Percentiles rank a stretch among this genome's conserved stretches.
These are phyloP conservation scores for Oreochromis niloticus DNA, from an alignment of 2,113 vertebrate species.

Conservation along the genomic window DNA sequence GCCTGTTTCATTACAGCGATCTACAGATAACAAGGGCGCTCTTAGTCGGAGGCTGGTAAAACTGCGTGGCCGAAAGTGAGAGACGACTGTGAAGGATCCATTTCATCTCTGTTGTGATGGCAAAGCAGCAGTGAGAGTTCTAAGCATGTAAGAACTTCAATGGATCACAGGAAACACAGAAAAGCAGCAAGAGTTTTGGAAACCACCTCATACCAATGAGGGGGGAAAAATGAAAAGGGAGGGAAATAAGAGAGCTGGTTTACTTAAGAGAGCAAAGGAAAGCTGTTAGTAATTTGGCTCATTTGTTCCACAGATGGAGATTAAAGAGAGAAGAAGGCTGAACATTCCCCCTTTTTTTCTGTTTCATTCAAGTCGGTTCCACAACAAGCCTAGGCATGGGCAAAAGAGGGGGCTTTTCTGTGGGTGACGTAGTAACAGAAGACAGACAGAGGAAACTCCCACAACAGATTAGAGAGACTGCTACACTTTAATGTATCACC, in stretches of 20 bases:
- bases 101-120: slow-evolving; percentile 56
- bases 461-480: background rate
- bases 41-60: slow-evolving; percentile 44
- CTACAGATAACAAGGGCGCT: slow-evolving; percentile 43
- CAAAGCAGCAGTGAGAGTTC: slow-evolving; percentile 31
- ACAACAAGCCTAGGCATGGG: slow-evolving; percentile 42
- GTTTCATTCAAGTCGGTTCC: slow-evolving; percentile 40
- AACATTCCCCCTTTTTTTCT: slow-evolving; percentile 42
- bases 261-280: slow-evolving; percentile 22
- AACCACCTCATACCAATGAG: slow-evolving; percentile 50
- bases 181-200: slow-evolving; percentile 37
- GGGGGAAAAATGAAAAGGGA: background rate
- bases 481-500: background rate
- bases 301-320: slow-evolving; percentile 64
- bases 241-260: slow-evolving; percentile 3
- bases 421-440: slow-evolving; percentile 6
- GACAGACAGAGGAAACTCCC: slow-evolving; percentile 30
- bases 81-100: slow-evolving; percentile 10
- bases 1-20: slow-evolving; percentile 48
- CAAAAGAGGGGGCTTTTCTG: slow-evolving; percentile 25
- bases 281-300: slow-evolving; percentile 57
- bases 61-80: slow-evolving; percentile 30
- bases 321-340: slow-evolving; percentile 41
- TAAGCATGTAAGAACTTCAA: slow-evolving; percentile 47
- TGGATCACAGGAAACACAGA: slow-evolving; percentile 36